Evolutionary conservation across 2,797 vertebrate species (phyloP).

Genomic region (Numenius phaeopus): DNA sequence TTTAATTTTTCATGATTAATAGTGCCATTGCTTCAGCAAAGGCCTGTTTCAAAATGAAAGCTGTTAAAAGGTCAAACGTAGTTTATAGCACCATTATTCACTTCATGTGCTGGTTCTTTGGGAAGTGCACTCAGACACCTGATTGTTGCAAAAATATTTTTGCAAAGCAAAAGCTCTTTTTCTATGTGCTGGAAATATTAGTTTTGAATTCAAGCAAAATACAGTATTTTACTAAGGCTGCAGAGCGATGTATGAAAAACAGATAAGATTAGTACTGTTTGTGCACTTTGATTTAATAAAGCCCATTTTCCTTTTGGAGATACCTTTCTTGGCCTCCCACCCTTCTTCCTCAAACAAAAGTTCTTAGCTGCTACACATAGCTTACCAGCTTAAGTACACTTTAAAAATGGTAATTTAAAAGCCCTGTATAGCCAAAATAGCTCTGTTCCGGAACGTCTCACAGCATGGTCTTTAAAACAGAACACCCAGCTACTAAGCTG

Average conservation of each 20-base stretch:
- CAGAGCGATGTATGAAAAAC: background rate
- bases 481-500: constrained; percentile 61
- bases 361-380: constrained; percentile 62
- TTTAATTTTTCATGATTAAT: background rate
- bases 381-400: constrained; percentile 70
- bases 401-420: constrained; percentile 73
- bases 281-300: constrained; percentile 53
- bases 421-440: constrained; percentile 57
- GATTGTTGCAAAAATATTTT: constrained; percentile 69
- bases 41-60: background rate
- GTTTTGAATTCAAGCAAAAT: constrained; percentile 64
- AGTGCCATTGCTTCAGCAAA: background rate
- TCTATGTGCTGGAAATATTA: constrained; percentile 22
- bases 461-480: constrained; percentile 65
- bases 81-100: constrained; percentile 42
- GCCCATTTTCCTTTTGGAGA: constrained; percentile 49
- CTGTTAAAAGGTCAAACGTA: background rate
- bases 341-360: constrained; percentile 19
- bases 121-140: constrained; percentile 48
- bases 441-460: constrained; percentile 71
- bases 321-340: constrained; percentile 27
- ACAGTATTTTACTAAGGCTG: background rate
- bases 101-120: background rate
- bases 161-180: constrained; percentile 55
- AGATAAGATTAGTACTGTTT: constrained; percentile 34